Base-by-base conservation (phyloP, 2,888 invertebrate genomes). In the Drosophila quasianomalipes region DNA sequence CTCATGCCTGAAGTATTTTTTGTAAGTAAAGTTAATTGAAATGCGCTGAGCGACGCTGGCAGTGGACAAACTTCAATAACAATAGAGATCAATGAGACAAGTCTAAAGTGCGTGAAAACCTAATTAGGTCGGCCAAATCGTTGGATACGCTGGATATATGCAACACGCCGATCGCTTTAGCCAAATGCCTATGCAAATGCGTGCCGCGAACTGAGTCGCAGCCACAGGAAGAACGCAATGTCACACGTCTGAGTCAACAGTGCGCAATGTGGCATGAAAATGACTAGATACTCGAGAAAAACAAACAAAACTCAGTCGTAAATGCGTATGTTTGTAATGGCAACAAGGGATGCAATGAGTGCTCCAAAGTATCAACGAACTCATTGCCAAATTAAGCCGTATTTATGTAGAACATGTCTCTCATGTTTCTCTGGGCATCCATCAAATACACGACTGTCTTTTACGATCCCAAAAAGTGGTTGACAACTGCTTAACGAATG, bases 181-280 rank as follows among this genome's bases (percentile, higher is more conserved):
- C 88, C 88, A 91, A 88, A 86, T 74, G 68, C 76, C 76, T 82
- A 90, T 87, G 90, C 79, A 85, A 91, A 90, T 84, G 60, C 39
- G n/a, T 41, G 59, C 26, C 47, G 22, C 60, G 49, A 63, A 44
- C 68, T 75, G 69, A 70, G 59, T 37, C 73, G 44, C 52, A 67
- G 81, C 71, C 81, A 79, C 90, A 91, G 90, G 91, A 91, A 91
- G 83, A 76, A 70, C 74, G 41, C 91, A 90, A 91, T 91, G 90
- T 61, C 90, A 79, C 79, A 70, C 75, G 82, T 79, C 67, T 64
- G 67, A 78, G 70, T 70, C 69, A 70, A 70, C 78, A 79, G 60
- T 67, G 71, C 53, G 64, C 75, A 72, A 73, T 72, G 70, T 68
- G 64, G 62, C 79, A 74, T 80, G 82, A 82, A 77, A 82, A 64